These are phyloP conservation scores for Peromyscus melanophrys DNA, from an alignment of 2,797 vertebrate genomes.

Conservation along the genomic window DNA sequence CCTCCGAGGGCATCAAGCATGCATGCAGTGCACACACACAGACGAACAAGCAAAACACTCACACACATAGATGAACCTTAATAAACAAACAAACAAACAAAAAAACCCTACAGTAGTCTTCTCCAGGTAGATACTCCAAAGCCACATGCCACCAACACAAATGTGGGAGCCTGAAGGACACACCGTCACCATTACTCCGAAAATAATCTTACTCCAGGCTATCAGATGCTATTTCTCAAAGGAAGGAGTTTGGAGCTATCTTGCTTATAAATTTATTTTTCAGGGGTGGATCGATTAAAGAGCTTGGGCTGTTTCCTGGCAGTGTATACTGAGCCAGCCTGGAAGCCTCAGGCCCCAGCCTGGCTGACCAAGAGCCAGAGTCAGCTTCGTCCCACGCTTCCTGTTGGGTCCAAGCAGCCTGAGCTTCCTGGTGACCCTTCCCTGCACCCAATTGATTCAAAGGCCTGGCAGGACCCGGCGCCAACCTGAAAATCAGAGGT, in stretches of 20 bases:
- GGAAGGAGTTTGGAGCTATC: conserved; percentile 54
- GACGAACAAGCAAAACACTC: too few species aligned
- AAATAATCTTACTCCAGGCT: neutral
- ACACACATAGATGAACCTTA: neutral
- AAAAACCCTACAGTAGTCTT: neutral
- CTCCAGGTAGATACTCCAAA: neutral
- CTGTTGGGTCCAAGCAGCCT: conserved; percentile 70
- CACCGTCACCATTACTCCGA: neutral
- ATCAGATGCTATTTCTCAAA: conserved; percentile 58
- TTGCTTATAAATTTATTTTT: conserved; percentile 52
- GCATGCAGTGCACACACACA: neutral
- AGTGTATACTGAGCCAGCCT: neutral
- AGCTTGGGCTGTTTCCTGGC: conserved; percentile 58
- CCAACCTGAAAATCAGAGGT: conserved; percentile 74
- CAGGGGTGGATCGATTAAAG: conserved; percentile 56
- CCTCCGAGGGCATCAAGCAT: neutral
- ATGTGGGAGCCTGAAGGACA: neutral
- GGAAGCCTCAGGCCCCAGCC: conserved; percentile 65
- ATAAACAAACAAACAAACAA: neutral
- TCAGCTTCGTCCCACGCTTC: conserved; percentile 75
- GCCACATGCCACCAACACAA: neutral
- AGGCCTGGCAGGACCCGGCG: conserved; percentile 69
- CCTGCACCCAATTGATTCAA: conserved; percentile 78
- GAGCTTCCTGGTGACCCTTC: conserved; percentile 78
- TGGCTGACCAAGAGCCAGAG: conserved; percentile 57